Evolutionary conservation across 1,140 invertebrate genomes (phyloP).

Genomic region (Lysiphlebus fabarum): DNA sequence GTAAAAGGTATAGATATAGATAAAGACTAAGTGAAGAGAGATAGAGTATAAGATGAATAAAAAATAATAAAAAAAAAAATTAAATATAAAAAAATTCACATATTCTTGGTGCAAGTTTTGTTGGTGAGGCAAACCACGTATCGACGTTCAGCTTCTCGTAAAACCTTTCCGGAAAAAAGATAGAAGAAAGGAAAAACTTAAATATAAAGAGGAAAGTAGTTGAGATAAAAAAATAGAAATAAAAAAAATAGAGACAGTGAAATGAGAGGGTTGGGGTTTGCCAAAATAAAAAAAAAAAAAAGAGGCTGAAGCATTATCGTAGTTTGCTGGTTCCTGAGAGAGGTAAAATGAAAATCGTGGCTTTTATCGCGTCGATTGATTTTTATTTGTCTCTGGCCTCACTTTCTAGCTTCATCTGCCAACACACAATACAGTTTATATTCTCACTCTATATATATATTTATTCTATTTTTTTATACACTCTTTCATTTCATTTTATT

Average conservation of each 20-base stretch:
- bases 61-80: too few species aligned
- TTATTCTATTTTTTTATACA: conserved; percentile 1
- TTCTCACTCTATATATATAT: too few species aligned
- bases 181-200: too few species aligned
- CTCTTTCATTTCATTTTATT: background rate
- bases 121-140: conserved; percentile 36
- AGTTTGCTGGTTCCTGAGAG: conserved; percentile 20
- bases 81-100: too few species aligned
- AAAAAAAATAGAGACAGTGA: too few species aligned
- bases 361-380: conserved; percentile 32
- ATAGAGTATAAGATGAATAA: too few species aligned
- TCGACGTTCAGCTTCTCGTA: conserved; percentile 42
- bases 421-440: conserved; percentile 9
- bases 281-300: too few species aligned
- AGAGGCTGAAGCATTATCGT: conserved; percentile 32
- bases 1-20: conserved; percentile 3
- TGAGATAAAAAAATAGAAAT: too few species aligned
- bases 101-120: conserved; percentile 18
- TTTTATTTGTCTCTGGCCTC: conserved; percentile 29
- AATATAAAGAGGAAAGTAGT: too few species aligned
- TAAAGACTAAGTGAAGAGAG: too few species aligned
- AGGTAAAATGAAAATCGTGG: conserved; percentile 29
- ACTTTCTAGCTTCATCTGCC: conserved; percentile 15
- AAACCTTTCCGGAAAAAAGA: conserved; percentile 24
- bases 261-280: too few species aligned